phyloP scores from a whole-genome alignment of 2,113 vertebrate genomes.

The Tamias sibiricus region DNA sequence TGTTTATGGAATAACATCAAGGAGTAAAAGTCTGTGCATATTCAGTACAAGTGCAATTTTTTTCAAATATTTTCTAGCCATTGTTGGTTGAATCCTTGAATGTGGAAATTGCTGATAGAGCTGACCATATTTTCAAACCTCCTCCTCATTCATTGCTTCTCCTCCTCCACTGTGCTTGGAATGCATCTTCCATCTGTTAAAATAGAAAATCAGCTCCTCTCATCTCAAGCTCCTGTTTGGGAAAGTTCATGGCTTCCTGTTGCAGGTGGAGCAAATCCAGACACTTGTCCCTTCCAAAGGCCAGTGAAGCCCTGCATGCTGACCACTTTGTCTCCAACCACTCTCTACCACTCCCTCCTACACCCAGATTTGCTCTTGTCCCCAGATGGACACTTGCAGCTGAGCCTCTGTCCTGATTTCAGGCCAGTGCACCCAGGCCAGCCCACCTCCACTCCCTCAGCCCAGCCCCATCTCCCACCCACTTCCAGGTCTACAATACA shows the following conservation, averaged over 20 bases:
- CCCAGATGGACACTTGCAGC: rapidly evolving
- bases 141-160: background rate
- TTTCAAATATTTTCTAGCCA: background rate
- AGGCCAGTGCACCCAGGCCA: rapidly evolving
- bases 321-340: background rate
- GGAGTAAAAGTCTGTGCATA: too few species aligned
- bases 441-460: rapidly evolving
- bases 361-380: background rate
- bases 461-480: too few species aligned
- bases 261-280: background rate
- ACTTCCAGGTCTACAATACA: too few species aligned
- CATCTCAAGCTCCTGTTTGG: background rate
- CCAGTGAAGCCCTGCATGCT: rapidly evolving
- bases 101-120: background rate
- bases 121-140: background rate
- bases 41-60: background rate
- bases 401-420: background rate
- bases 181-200: background rate
- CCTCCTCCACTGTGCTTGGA: background rate
- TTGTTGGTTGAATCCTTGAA: background rate
- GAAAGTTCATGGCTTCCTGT: background rate
- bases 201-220: background rate
- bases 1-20: background rate
- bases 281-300: background rate
- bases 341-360: background rate